A percentile compares a stretch with the other conserved stretches of the same genome.
Evolutionary conservation across 2,797 vertebrate genomes (phyloP).

Genomic region (Acanthiza pusilla): DNA sequence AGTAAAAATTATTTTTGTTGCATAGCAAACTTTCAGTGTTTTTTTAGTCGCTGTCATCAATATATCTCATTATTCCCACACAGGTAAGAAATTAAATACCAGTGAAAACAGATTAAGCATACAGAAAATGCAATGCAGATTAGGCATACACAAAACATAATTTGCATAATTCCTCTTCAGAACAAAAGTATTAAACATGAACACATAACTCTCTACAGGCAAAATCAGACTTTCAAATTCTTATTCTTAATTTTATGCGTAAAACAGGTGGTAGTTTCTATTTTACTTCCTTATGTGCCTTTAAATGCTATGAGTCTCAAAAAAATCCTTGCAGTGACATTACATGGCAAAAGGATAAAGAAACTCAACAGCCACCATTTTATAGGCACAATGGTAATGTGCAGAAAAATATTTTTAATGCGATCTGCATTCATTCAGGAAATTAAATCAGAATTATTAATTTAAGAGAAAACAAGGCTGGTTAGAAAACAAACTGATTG

Average conservation of each 20-base stretch:
- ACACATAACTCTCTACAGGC: background rate
- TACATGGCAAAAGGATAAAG: background rate
- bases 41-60: background rate
- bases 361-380: background rate
- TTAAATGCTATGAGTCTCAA: background rate
- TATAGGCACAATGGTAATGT: background rate
- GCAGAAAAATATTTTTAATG: background rate
- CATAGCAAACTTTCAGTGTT: background rate
- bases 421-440: background rate
- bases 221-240: background rate
- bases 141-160: background rate
- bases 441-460: background rate
- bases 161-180: background rate
- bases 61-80: background rate
- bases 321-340: background rate
- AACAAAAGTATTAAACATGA: background rate
- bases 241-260: background rate
- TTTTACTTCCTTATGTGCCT: background rate
- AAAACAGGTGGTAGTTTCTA: background rate
- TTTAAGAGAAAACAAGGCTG: background rate
- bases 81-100: background rate
- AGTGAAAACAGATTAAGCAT: background rate
- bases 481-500: background rate
- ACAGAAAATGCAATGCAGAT: background rate
- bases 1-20: background rate